Evolutionary conservation across 2,888 invertebrate genomes (phyloP), one percentile per base, ranked within the genome.

Genomic region (Drosophila nr. medialis): DNA sequence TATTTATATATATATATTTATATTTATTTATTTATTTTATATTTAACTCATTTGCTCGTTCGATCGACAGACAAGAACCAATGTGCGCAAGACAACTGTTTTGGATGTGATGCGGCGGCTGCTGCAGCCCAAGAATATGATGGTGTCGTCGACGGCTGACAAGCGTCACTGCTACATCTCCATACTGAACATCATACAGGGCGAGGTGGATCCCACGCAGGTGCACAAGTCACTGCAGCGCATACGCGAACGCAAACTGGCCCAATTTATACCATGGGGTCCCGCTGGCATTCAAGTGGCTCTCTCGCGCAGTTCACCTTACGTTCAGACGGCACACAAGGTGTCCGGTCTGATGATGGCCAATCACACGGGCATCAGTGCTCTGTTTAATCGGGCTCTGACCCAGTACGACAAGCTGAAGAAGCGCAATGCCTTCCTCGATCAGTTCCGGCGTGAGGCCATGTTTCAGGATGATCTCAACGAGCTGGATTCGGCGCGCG

Each of bases 71-170:
- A 88, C 90, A 60, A 92, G 87, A 38, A 94, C 94, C 8, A 96
- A 96, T 75, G 96, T 98, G 38, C 95, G 99, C 34, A 99, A 98
- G 94, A 99, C 99, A 0, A 99, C 99, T 24, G 99, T 99, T 0
- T 93, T 99, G 81, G 99, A 99, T 93, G 99, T 99, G 30, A 99
- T 99, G 99, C 95, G 99, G 81, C 95, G 99, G 67, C 94, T 99
- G 62, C 94, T 99, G 60, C 99, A 99, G 93, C 99, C 99, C 6
- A 99, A 99, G 94, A 99, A 99, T 93, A 99, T 99, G 99, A 99
- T 99, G 99, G 99, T 99, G 6, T 99, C 99, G 0, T 97, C 98
- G 5, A 96, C 97, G 36, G 95, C 97, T 18, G 98, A 99, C 92
- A 95, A 98, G 88, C 96, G 96, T 59, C 97, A 98, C 94, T 99